Evolutionary conservation across 2,888 invertebrate species (phyloP).

Genomic region (Philhelius pedissequus): DNA sequence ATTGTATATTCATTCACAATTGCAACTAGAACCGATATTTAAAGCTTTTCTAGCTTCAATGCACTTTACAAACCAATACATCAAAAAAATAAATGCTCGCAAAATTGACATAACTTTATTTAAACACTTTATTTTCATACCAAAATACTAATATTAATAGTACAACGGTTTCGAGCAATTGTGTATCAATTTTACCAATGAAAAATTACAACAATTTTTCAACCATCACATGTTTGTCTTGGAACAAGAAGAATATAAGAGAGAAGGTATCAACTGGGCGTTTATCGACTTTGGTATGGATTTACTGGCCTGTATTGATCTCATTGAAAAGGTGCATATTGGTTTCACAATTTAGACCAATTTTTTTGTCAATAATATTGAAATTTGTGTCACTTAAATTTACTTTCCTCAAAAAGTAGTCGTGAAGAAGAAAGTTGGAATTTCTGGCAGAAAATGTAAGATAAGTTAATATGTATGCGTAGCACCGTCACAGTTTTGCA

Average conservation of each 20-base stretch:
- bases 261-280: constrained; percentile 97
- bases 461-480: background rate
- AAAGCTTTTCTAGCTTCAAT: background rate
- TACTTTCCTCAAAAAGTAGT: background rate
- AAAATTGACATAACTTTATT: background rate
- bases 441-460: background rate
- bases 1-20: too few relatives aligned
- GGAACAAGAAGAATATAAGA: constrained; percentile 99
- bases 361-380: background rate
- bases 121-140: background rate
- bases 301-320: constrained; percentile 98
- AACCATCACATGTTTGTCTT: constrained; percentile 99
- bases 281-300: constrained; percentile 99
- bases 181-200: constrained; percentile 99
- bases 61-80: background rate
- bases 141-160: background rate
- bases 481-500: background rate
- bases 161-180: constrained; percentile 80
- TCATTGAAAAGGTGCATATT: constrained; percentile 93
- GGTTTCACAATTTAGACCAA: background rate
- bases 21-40: background rate
- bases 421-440: background rate
- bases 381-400: background rate
- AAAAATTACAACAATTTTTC: constrained; percentile 99
- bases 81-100: background rate